phyloP scores from a whole-genome alignment of 2,113 vertebrate genomes.

The Stigmatopora argus region DNA sequence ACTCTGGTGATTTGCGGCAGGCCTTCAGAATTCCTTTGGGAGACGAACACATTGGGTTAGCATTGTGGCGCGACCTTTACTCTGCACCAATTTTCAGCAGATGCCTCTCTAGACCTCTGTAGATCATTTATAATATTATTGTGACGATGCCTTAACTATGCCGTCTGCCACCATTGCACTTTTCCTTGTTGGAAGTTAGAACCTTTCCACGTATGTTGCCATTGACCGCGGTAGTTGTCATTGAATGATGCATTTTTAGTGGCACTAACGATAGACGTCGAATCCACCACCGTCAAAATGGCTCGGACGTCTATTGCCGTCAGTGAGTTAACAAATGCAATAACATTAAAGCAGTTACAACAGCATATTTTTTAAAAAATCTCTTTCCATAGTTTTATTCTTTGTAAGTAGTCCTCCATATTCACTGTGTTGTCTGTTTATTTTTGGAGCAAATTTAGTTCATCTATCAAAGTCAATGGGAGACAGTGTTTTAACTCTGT shows the following conservation, averaged over 20 bases:
- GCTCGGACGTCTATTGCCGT: no score
- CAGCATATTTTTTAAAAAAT: no score
- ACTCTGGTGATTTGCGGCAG: constrained; percentile 25
- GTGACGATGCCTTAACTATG: background rate
- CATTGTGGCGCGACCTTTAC: background rate
- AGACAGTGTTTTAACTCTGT: no score
- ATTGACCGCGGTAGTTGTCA: no score
- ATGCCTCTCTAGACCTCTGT: background rate
- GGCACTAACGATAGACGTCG: background rate
- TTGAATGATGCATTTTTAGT: background rate
- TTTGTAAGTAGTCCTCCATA: no score
- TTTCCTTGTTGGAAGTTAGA: background rate
- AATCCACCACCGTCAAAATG: no score
- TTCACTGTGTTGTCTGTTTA: no score
- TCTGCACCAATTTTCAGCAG: background rate
- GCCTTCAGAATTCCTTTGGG: background rate
- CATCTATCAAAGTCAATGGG: no score
- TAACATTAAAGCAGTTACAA: no score
- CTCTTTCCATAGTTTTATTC: no score
- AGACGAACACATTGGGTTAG: background rate
- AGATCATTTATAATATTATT: background rate
- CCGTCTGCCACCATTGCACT: background rate
- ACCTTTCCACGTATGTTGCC: background rate
- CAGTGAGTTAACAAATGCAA: no score
- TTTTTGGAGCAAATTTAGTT: no score